Conservation (phyloP, 1,140 invertebrate genomes). For the Drosophila orena region DNA sequence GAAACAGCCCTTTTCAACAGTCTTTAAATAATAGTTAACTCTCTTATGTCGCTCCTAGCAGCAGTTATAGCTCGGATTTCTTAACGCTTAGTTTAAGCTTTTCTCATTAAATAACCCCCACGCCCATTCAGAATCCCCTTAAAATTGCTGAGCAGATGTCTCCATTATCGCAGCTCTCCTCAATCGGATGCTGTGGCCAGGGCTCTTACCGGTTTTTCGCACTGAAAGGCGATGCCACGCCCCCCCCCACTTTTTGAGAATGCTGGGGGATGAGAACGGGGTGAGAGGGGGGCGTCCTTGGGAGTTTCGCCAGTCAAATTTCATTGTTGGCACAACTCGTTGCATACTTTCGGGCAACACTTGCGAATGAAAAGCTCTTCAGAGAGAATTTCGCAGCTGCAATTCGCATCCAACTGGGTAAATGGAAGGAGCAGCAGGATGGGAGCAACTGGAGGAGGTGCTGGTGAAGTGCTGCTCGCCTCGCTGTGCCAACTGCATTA, state of each 20-base stretch:
- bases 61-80: slow-evolving; percentile 1
- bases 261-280: not conserved
- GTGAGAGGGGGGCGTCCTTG: slow-evolving; percentile 15
- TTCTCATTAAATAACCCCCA: slow-evolving; percentile 28
- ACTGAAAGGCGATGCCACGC: slow-evolving; percentile 7
- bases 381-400: slow-evolving; percentile 47
- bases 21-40: not conserved
- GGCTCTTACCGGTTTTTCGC: slow-evolving; percentile 36
- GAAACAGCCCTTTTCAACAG: too few species aligned
- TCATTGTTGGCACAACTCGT: slow-evolving; percentile 58
- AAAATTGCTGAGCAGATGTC: slow-evolving; percentile 42
- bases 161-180: slow-evolving; percentile 40
- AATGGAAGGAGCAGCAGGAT: not conserved
- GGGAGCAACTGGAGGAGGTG: not conserved
- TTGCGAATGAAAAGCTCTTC: slow-evolving; percentile 57
- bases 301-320: slow-evolving; percentile 51
- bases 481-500: slow-evolving; percentile 65
- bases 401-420: slow-evolving; percentile 25
- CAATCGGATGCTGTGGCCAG: slow-evolving; percentile 43
- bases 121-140: slow-evolving; percentile 6
- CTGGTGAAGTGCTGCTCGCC: slow-evolving; percentile 27
- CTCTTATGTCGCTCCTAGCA: too few species aligned
- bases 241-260: slow-evolving; percentile 19
- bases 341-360: slow-evolving; percentile 59
- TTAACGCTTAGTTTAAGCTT: slow-evolving; percentile 14